Base-by-base conservation (phyloP, 2,113 vertebrate species). In the Misgurnus anguillicaudatus region DNA sequence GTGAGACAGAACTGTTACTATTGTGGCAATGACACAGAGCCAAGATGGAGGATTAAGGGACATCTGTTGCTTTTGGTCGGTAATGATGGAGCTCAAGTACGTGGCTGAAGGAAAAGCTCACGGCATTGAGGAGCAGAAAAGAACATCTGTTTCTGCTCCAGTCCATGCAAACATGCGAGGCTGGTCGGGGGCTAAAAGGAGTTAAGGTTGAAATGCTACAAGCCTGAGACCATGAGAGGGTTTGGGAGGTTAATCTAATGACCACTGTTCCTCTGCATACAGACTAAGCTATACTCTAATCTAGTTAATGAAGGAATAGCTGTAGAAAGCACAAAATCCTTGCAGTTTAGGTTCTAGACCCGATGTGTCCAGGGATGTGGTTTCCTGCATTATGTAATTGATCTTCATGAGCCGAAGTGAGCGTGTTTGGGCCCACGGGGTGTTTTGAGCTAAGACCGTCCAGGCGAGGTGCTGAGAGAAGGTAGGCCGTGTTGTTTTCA, bases 131-230 rank as follows among this genome's bases (percentile, higher is more conserved):
- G 6, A 76, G 61, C 61, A 76, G 61, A 76, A 64, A 61, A n/a
- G 74, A 76, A 76, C 74, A 76, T 76, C 61, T 65, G 74, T 64
- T 76, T 76, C 74, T 64, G 74, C 61, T 76, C 19, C 45, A 53
- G 24, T 63, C 74, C 60, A 64, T 74, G 71, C 24, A 75, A 62
- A 63, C 41, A 75, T 42, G 8, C 17, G 2, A 38, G 17, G 14
- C 16, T 38, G 47, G 57, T 8, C 17, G 13, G 42, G n/a, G 60
- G 39, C 36, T 53, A 24, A 76, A 38, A 76, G 61, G 73, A 64
- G 60, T 75, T 75, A 63, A 21, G 45, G 61, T 38, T 21, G 17
- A 76, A 65, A 31, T 76, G 61, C 24, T 39, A 17, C 10, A 76
- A 76, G 74, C 45, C 61, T 65, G 31, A 76, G 61, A 65, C 45